Evolutionary conservation across 2,888 invertebrate genomes (phyloP).

Genomic region (Xanthorhoe spadicearia): DNA sequence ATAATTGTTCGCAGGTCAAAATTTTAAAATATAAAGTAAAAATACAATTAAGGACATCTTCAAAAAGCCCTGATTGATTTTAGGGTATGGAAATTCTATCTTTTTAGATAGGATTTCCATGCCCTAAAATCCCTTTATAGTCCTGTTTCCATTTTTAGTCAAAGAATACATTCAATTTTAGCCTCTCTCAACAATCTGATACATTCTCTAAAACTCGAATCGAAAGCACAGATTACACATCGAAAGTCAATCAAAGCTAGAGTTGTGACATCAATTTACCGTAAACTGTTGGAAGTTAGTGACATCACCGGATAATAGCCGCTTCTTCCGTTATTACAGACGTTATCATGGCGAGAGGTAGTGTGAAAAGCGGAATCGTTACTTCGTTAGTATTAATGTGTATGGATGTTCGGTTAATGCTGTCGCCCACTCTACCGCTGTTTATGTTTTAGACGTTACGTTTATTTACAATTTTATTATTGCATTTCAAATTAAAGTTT

Average conservation of each 20-base stretch:
- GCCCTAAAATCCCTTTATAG: not conserved
- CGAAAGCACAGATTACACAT: constrained; percentile 7
- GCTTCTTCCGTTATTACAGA: constrained; percentile 42
- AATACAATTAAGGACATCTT: no score
- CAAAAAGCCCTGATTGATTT: no score
- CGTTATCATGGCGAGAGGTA: constrained; percentile 37
- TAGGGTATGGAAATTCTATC: no score
- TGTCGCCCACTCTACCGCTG: constrained; percentile 6
- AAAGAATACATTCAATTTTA: constrained; percentile 19
- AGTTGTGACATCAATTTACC: constrained; percentile 39
- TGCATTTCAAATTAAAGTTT: not conserved
- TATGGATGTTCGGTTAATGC: constrained; percentile 18
- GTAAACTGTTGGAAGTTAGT: constrained; percentile 20
- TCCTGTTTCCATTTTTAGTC: no score
- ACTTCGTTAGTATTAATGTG: constrained; percentile 29
- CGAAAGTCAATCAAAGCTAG: constrained; percentile 37
- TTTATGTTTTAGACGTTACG: not conserved
- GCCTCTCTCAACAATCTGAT: not conserved
- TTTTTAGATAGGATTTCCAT: no score
- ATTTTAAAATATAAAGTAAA: no score
- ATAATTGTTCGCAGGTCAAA: no score
- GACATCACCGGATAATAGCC: constrained; percentile 39
- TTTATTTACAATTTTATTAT: not conserved
- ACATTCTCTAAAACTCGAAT: constrained; percentile 26
- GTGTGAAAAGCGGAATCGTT: constrained; percentile 33